Base-by-base conservation (phyloP, 1,140 invertebrate species). In the Rhopalosiphum maidis region DNA sequence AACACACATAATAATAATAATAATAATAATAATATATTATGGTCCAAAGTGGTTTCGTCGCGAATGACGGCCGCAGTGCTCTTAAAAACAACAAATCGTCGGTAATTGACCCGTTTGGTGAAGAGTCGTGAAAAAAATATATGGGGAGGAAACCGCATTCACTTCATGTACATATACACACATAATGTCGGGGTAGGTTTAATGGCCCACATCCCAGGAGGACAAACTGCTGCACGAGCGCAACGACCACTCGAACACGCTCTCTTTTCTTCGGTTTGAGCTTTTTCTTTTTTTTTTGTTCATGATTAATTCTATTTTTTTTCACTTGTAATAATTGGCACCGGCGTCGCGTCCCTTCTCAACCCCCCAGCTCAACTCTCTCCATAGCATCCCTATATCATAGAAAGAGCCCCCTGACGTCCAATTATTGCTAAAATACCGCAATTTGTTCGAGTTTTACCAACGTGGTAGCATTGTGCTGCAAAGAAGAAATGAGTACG, bases 181-280 rank as follows among this genome's bases (percentile, higher is more conserved):
- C 68, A 21, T 77, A 77, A 77, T 77, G 60, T 30, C 77, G 91
- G 77, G 48, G 82, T 55, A 55, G 15, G 91, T 93, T 93, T 93
- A 93, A 93, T 93, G 91, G 91, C 91, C 91, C 91, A 93, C 91
- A 93, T 93, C 91, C 91, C 90, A 51, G 43, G 90, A 91, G 90
- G 68, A 51, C 77, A n/a, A 77, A 77, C 60, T 35, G 68, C n/a
- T n/a, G 48, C 37, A 54, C 23, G 90, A 22, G 30, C 60, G 91
- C 77, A 35, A 92, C 77, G 91, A n/a, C 46, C 91, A 93, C 91
- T 93, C 48, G 91, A 86, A 93, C 82, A 93, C 82, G 82, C 46
- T 92, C 77, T 35, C 35, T 93, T 41, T 83, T 92, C 43, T 83
- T 35, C 51, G 35, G 23, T 54, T 86, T 82, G 25, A 82, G 51